Percentiles rank a stretch among this genome's conserved stretches.
Evolutionary conservation across 2,797 vertebrate genomes (phyloP).

Genomic region (Gymnoscopelus microlampas): DNA sequence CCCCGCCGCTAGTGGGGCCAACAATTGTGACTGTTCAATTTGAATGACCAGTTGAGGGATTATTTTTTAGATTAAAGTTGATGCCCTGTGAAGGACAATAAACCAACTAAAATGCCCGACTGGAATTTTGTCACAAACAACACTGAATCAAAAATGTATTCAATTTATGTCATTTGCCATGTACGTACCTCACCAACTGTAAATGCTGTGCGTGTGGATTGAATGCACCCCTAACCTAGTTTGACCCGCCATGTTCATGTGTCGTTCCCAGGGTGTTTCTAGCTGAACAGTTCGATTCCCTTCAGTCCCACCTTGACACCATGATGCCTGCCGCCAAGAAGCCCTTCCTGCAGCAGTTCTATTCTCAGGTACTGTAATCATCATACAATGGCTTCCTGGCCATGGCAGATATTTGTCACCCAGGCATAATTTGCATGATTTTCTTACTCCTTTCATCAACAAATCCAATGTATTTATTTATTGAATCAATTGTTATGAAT

Average conservation of each 20-base stretch:
- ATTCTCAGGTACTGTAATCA: slow-evolving; percentile 88
- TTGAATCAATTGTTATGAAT: no score
- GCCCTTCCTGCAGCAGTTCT: slow-evolving; percentile 98
- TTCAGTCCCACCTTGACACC: slow-evolving; percentile 94
- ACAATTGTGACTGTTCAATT: no score
- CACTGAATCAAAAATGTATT: neutral
- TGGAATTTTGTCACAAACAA: slow-evolving; percentile 4
- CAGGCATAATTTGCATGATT: no score
- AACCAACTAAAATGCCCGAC: neutral
- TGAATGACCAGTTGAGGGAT: neutral
- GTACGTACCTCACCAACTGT: neutral
- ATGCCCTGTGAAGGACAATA: neutral
- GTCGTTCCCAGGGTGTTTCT: slow-evolving; percentile 89
- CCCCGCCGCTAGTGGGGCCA: no score
- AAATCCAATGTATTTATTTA: no score
- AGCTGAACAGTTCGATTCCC: slow-evolving; percentile 96
- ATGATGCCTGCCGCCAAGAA: slow-evolving; percentile 99
- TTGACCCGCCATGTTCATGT: slow-evolving; percentile 2
- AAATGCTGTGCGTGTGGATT: neutral
- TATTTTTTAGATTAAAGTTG: neutral
- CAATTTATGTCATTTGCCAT: neutral
- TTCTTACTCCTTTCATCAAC: no score
- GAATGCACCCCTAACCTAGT: neutral
- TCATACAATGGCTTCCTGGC: no score
- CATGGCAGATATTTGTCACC: no score